Evolutionary conservation across 2,888 invertebrate genomes (phyloP), one percentile per base, ranked within the genome.

Genomic region (Flexamia atlantica): DNA sequence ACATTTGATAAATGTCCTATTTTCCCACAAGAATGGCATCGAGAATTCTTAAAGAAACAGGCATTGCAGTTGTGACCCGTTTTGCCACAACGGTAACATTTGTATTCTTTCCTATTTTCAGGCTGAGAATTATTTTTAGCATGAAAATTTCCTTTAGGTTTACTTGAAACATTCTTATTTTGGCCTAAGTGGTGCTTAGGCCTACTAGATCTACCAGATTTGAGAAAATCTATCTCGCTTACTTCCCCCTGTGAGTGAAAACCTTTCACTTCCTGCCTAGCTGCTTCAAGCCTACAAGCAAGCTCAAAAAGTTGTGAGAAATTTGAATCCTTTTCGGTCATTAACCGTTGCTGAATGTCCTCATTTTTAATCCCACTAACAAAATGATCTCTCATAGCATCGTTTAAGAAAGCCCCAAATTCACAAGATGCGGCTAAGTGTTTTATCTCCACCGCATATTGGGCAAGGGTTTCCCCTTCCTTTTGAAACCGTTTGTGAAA

Each of bases 1-100:
- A 60, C 60, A 7, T 5, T 28, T 10, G 60, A 23, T 23, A 60
- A n/a, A 28, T 60, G 60, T 3, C 60, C 60, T 60, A 60, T 23
- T 60, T 60, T 60, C 23, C 60, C 60, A 60, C 60, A 60, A 60
- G 60, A 60, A 57, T 57, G 23, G 23, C 60, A 60, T 60, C 28
- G 23, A 23, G 60, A 5, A 23, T 23, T 60, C 10, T 28, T 23
- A 60, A 4, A 60, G 60, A 28, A 28, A 14, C 60, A 60, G 3
- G 7, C 17, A 28, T 60, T 60, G 14, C 60, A 28, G 25, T 60
- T 23, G 25, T 20, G 60, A 28, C 60, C 60, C 1, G 60, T 60
- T 60, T 60, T 60, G 17, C 60, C 60, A 28, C 60, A 60, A 5
- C 20, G 23, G 23, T 23, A 60, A 60, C 60, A 60, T 60, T 60